Evolutionary conservation across 2,797 vertebrate genomes (phyloP), one percentile per base, ranked within the genome.

Genomic region (Girardinus metallicus): DNA sequence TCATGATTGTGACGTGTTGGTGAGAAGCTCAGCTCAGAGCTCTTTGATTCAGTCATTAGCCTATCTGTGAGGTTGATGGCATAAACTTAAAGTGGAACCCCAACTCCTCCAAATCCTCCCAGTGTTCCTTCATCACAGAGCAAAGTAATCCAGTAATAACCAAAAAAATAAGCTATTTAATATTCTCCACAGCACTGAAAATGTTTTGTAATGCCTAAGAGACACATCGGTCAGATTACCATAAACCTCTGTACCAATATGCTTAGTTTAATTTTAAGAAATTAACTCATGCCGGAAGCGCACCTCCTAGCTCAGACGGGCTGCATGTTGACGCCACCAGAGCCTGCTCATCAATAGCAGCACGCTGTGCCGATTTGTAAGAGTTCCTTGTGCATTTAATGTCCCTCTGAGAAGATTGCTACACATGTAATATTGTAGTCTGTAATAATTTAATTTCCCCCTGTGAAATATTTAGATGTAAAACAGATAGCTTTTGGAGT

Each of bases 261-360:
- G 91, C 90, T 94, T 92, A 94, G 92, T 94, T 95, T 94, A 93
- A 95, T 95, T 96, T 95, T 91, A 93, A 94, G 90, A 95, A 96
- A 95, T 95, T 91, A 94, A 94, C 94, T 95, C 92, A 94, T 73
- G 94, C 95, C 95, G 92, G 85, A 85, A 95, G 95, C 93, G 39
- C 88, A 92, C 90, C 95, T 95, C 86, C 80, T 39, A 95, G 95
- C 93, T 83, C 75, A 93, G 93, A 91, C 85, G 74, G 93, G 94
- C 82, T 93, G 89, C 80, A 89, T 86, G 88, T 92, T 88, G 91
- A 85, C 88, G 84, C 92, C 86, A 80, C 55, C 43, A 66, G 88
- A 84, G 79, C 79, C 82, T 79, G 74, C 91, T 89, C 85, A 68
- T 87, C 76, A 83, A 79, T 76, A 78, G 80, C 81, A 87, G 83